Conservation (phyloP, 1,140 invertebrate genomes). For the Drosophila paulistorum region DNA sequence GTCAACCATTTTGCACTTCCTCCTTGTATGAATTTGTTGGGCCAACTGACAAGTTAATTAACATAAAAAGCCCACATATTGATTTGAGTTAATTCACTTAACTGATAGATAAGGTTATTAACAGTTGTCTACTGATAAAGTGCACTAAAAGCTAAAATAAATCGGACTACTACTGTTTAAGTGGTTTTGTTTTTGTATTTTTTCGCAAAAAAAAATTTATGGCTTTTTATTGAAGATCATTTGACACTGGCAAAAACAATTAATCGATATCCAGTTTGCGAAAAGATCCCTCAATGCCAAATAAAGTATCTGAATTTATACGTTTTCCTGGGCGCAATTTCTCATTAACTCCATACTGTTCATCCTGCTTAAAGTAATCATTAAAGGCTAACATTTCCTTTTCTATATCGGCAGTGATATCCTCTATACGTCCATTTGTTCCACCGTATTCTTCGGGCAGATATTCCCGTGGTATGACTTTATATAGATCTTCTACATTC, state of each 20-base stretch:
- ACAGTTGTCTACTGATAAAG: slow-evolving; percentile 67
- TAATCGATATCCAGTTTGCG: slow-evolving; percentile 82
- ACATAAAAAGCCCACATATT: slow-evolving; percentile 44
- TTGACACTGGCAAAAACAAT: slow-evolving; percentile 18
- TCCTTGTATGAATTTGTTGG: slow-evolving; percentile 8
- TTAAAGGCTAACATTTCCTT: slow-evolving; percentile 83
- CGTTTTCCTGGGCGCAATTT: slow-evolving; percentile 83
- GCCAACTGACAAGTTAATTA: slow-evolving; percentile 55
- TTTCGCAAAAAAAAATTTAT: neutral
- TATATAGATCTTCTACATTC: slow-evolving; percentile 73
- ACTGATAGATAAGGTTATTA: slow-evolving; percentile 72
- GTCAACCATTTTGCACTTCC: slow-evolving; percentile 37
- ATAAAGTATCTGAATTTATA: slow-evolving; percentile 84
- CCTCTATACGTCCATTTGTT: slow-evolving; percentile 82
- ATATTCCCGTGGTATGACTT: slow-evolving; percentile 83
- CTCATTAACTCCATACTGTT: slow-evolving; percentile 85
- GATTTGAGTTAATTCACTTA: slow-evolving; percentile 58
- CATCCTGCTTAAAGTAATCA: slow-evolving; percentile 84
- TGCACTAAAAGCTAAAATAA: slow-evolving; percentile 55
- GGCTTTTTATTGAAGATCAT: slow-evolving; percentile 28
- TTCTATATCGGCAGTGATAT: slow-evolving; percentile 84
- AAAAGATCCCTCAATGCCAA: slow-evolving; percentile 86
- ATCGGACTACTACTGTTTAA: slow-evolving; percentile 22
- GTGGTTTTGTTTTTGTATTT: neutral
- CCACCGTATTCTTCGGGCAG: slow-evolving; percentile 85